These are phyloP conservation scores for Onthophagus sagittarius DNA, from an alignment of 2,888 invertebrate genomes.

Conservation along the genomic window DNA sequence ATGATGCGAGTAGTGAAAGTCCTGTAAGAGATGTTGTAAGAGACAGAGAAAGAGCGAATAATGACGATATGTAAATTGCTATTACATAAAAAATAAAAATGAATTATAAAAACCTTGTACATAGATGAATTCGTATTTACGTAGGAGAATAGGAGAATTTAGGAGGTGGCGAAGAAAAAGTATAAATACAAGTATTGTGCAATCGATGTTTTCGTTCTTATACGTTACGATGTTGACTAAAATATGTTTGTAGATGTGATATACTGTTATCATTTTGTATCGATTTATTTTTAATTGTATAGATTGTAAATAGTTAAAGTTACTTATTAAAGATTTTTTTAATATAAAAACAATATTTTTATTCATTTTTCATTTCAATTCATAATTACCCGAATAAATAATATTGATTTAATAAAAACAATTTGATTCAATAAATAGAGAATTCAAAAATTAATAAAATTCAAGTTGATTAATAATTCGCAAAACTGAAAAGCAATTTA, in stretches of 20 bases:
- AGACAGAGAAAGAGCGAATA: background rate
- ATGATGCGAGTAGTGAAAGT: background rate
- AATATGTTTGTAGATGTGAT: slow-evolving; percentile 7
- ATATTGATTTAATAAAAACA: too few relatives aligned
- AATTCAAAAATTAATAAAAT: too few relatives aligned
- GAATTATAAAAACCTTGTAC: background rate
- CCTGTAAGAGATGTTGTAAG: background rate
- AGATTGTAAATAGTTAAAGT: background rate
- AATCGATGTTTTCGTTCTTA: slow-evolving; percentile 6
- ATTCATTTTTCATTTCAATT: background rate
- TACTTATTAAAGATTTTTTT: background rate
- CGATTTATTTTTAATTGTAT: background rate
- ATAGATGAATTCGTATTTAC: background rate
- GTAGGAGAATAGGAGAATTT: slow-evolving; percentile 1
- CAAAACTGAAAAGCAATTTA: background rate
- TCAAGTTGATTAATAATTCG: background rate
- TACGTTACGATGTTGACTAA: background rate
- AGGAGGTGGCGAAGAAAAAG: background rate
- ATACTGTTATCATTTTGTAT: background rate
- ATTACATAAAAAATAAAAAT: too few relatives aligned
- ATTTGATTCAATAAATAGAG: too few relatives aligned
- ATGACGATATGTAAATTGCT: background rate
- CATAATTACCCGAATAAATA: background rate
- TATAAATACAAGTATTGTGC: background rate
- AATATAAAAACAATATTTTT: background rate